Conservation (phyloP, 2,888 invertebrate species). For the Eupeodes luniger region DNA sequence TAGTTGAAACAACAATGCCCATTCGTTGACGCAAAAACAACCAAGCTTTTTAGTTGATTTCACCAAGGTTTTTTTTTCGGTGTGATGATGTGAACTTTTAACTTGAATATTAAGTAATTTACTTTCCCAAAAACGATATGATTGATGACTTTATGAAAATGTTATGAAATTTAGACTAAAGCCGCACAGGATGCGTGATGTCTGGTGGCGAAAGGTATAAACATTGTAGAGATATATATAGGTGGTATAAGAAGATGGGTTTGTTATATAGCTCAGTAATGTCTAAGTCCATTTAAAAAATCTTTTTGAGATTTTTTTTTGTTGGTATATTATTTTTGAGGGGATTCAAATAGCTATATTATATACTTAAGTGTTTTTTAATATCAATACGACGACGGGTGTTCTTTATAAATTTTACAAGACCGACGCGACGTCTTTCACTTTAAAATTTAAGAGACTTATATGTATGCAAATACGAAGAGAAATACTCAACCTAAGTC, state of each 20-base stretch:
- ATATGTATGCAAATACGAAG: neutral
- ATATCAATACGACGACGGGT: no score
- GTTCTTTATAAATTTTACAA: neutral
- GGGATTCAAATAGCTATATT: neutral
- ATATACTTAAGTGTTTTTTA: neutral
- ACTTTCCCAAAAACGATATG: slow-evolving; percentile 45
- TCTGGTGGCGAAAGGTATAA: slow-evolving; percentile 12
- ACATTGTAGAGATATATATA: neutral
- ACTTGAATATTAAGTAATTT: slow-evolving; percentile 68
- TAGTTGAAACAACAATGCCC: no score
- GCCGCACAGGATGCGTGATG: slow-evolving; percentile 30
- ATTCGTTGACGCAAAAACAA: no score
- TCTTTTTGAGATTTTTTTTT: neutral
- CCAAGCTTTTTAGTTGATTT: no score
- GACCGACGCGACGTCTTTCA: neutral
- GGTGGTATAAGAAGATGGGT: neutral
- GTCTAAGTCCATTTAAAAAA: neutral
- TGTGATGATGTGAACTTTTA: slow-evolving; percentile 45
- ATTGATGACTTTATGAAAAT: slow-evolving; percentile 66
- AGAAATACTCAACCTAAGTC: neutral
- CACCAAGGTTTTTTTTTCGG: no score
- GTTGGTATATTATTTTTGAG: neutral
- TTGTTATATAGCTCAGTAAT: neutral
- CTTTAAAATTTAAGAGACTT: neutral
- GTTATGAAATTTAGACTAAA: slow-evolving; percentile 45